Conservation (phyloP, 2,888 invertebrate species). For the Mythimna pallens region DNA sequence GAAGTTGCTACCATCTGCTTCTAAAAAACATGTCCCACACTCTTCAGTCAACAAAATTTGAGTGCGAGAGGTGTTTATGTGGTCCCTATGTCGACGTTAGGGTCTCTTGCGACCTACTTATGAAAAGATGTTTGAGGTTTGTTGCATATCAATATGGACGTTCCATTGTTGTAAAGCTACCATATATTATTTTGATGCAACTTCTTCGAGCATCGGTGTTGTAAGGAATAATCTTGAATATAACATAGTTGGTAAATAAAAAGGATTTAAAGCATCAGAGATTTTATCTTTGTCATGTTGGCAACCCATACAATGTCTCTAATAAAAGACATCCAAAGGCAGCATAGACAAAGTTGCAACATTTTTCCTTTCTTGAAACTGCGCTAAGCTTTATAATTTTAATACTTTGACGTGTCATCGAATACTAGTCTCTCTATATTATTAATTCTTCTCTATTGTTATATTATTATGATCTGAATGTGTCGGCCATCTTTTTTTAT, state of each 20-base stretch:
- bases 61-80: too few relatives aligned
- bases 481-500: conserved; percentile 20
- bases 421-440: conserved; percentile 65
- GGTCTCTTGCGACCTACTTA: too few relatives aligned
- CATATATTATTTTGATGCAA: neutral
- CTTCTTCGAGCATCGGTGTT: neutral
- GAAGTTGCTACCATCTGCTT: too few relatives aligned
- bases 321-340: neutral
- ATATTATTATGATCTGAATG: conserved; percentile 56
- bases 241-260: neutral
- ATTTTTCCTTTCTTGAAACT: neutral
- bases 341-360: neutral
- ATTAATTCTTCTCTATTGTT: too few relatives aligned
- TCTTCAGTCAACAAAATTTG: too few relatives aligned
- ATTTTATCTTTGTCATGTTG: neutral
- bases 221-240: neutral
- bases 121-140: too few relatives aligned
- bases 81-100: too few relatives aligned
- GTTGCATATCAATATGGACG: too few relatives aligned
- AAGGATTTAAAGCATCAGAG: neutral
- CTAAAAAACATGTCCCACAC: too few relatives aligned
- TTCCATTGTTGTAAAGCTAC: neutral
- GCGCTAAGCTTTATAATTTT: conserved; percentile 40
- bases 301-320: too few relatives aligned
- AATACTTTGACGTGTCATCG: conserved; percentile 53